Base-by-base conservation (phyloP, 2,797 vertebrate genomes). In the Squalus acanthias region DNA sequence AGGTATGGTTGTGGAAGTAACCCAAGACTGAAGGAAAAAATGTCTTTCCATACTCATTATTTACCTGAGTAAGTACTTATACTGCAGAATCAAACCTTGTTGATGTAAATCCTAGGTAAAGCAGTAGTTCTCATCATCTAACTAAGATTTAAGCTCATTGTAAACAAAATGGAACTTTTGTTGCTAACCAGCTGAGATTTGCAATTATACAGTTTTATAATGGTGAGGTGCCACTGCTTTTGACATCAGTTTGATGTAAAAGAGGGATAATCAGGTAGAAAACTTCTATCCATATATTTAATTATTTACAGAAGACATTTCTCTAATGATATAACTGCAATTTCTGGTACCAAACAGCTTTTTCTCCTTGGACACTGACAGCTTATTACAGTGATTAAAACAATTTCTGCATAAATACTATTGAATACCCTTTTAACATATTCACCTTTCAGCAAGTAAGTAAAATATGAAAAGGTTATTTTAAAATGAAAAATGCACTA, bases 401-500 rank as follows among this genome's bases (percentile, higher is more conserved):
- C 50, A 93, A 69, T 24, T n/a, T 39, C 2, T 1, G 1, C 82
- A 50, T 15, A 92, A 65, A 92, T 33, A 26, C 46, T 70, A 53
- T 33, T 76, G 15, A 76, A 53, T 17, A 60, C 53, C 15, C 46
- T 95, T 76, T 76, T 95, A 72, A 74, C 46, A 95, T 50, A 33
- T 17, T 72, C 17, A 76, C 72, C 50, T 95, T 76, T 60, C n/a
- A 94, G 63, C 65, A 69, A 74, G 69, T 74, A 74, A 95, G 63
- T 57, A 29, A 95, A 95, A 76, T 92, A 76, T 33, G 46, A 74
- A 57, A 76, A 76, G 69, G 15, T 95, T 95, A 74, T 33, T 95
- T 57, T 76, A 57, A 93, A 95, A 95, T 95, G 70, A 95, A 70
- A 57, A n/a, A 3, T 76, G 50, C 70, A 57, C 7, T 57, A 33